Evolutionary conservation across 2,888 invertebrate genomes (phyloP).

Genomic region (Cantharis lateralis): DNA sequence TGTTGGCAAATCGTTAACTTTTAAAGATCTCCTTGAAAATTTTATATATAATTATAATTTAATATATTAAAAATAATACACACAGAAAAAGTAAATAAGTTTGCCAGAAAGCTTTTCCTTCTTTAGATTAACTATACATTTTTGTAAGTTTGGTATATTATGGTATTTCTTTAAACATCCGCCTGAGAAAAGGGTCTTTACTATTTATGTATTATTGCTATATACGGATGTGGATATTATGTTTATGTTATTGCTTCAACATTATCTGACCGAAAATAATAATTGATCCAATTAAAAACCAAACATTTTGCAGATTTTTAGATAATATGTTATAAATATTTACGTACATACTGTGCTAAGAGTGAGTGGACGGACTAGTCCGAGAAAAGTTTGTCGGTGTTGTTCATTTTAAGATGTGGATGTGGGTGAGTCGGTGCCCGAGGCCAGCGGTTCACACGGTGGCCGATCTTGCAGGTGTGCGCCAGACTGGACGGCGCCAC

Average conservation of each 20-base stretch:
- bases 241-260: neutral
- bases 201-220: neutral
- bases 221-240: neutral
- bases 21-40: neutral
- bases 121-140: too few species aligned
- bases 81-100: too few species aligned
- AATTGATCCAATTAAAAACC: neutral
- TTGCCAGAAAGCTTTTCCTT: too few species aligned
- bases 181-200: neutral
- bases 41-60: neutral
- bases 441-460: constrained; percentile 48
- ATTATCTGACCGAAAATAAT: too few species aligned
- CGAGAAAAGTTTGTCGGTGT: constrained; percentile 27
- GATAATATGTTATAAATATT: too few species aligned
- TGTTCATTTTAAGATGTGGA: constrained; percentile 27
- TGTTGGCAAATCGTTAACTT: constrained; percentile 18
- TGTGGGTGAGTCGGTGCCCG: constrained; percentile 34
- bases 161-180: neutral
- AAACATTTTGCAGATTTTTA: neutral
- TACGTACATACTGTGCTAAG: neutral
- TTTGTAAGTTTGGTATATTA: neutral
- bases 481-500: constrained; percentile 54
- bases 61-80: neutral
- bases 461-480: constrained; percentile 53
- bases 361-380: constrained; percentile 14